Base-by-base conservation (phyloP, 2,888 invertebrate species). In the Calliphora vomitoria region DNA sequence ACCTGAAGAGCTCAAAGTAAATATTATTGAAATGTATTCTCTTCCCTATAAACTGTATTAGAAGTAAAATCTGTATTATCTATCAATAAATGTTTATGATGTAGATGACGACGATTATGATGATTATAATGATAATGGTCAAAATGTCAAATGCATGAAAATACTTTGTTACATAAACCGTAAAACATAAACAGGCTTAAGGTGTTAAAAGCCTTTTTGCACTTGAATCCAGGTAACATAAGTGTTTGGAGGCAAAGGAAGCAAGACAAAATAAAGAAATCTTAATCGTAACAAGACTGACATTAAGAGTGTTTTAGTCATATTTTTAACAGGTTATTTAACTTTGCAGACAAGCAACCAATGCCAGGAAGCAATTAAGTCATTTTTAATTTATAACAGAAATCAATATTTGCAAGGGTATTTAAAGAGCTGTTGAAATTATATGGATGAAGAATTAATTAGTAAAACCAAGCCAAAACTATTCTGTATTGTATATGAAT, bases 191-290 rank as follows among this genome's bases (percentile, higher is more conserved):
- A 81, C 75, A 76, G 62, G 25, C 53, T 81, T 81, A 80, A 85
- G 80, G 85, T 81, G 85, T 81, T 85, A 85, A 80, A 85, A 85
- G 80, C 69, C 85, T 81, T 80, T 79, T 85, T 74, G 74, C 74
- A 85, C 75, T 85, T 81, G 75, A 81, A 25, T 69, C 44, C 35
- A 85, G 80, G 55, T 85, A 35, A 38, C 47, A 71, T 44, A 38
- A 35, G 41, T 20, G 13, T 31, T n/a, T 53, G 25, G 53, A 3
- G 25, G n/a, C 25, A 41, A 71, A 60, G 35, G 31, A 20, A 60
- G n/a, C 38, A 15, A 25, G 2, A 35, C n/a, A 38, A 38, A 53
- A 41, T 72, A 55, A 8, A 20, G 55, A 35, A 75, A 85, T 62
- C 74, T 68, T 75, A 62, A 84, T 47, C 64, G 20, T 69, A 85